Percentiles rank a stretch among this genome's conserved stretches.
These are phyloP conservation scores for Pantherophis vulpinus DNA, from an alignment of 2,797 vertebrate genomes.

Conservation along the genomic window DNA sequence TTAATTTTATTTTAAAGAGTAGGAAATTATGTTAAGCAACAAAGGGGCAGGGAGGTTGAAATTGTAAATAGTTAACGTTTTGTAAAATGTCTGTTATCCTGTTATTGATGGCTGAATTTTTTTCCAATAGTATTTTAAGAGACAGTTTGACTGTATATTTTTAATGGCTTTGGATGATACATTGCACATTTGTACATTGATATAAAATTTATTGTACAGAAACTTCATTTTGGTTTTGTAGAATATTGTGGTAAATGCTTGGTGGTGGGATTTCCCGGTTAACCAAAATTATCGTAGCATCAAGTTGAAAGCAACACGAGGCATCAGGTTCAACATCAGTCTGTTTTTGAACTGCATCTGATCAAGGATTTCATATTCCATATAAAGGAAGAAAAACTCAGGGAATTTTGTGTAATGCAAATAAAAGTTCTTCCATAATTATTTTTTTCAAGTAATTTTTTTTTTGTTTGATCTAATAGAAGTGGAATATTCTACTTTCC, in stretches of 20 bases:
- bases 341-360: constrained; percentile 42
- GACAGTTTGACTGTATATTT: constrained; percentile 43
- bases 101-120: constrained; percentile 42
- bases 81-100: constrained; percentile 42
- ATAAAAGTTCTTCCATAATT: constrained; percentile 64
- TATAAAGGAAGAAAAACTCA: constrained; percentile 50
- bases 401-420: constrained; percentile 64
- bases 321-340: constrained; percentile 40
- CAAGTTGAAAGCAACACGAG: constrained; percentile 58
- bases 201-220: constrained; percentile 46
- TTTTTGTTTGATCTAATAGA: constrained; percentile 47
- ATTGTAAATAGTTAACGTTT: constrained; percentile 34
- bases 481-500: constrained; percentile 48
- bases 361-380: constrained; percentile 1
- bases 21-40: constrained; percentile 19
- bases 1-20: not conserved
- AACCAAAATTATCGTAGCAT: constrained; percentile 44
- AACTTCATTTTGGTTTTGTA: constrained; percentile 45
- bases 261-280: not conserved
- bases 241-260: constrained; percentile 25
- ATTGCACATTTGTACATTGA: constrained; percentile 47
- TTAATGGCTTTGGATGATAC: constrained; percentile 48
- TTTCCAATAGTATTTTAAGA: constrained; percentile 46
- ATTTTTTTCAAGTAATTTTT: constrained; percentile 53
- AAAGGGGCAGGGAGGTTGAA: constrained; percentile 4